Evolutionary conservation across 23 tunicate genomes (phyloP).

Genomic region (Ciona savignyi): DNA sequence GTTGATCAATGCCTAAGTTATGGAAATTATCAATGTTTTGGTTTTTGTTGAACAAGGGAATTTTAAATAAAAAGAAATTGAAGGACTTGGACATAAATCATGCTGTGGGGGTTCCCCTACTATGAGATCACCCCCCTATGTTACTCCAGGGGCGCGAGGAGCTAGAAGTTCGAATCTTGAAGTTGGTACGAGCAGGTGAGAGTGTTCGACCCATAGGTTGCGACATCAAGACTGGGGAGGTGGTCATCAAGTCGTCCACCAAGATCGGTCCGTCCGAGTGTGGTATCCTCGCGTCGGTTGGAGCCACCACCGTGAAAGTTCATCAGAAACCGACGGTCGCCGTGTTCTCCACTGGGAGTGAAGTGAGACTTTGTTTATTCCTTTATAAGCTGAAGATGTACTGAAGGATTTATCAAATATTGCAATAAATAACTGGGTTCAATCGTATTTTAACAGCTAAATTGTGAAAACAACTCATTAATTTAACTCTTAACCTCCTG

Average conservation of each 20-base stretch:
- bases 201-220: slow-evolving; percentile 73
- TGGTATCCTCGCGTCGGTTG: slow-evolving; percentile 70
- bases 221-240: slow-evolving; percentile 73
- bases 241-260: slow-evolving; percentile 55
- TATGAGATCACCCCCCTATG: no score
- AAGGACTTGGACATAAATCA: no score
- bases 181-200: slow-evolving; percentile 41
- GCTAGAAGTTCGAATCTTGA: slow-evolving; percentile 38
- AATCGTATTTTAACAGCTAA: no score
- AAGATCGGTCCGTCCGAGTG: slow-evolving; percentile 56
- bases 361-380: no score
- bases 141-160: slow-evolving; percentile 64
- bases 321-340: slow-evolving; percentile 50
- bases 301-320: slow-evolving; percentile 49
- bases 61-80: no score
- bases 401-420: no score
- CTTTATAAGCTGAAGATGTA: no score
- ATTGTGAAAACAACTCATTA: no score
- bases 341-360: slow-evolving; percentile 89
- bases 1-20: no score
- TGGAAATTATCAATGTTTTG: neutral
- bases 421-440: no score
- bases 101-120: no score
- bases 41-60: neutral
- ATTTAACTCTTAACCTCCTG: no score